Percentiles rank a stretch among this genome's conserved stretches.
These are phyloP conservation scores for Rallus crepitans DNA, from an alignment of 2,797 vertebrate genomes.

Conservation along the genomic window DNA sequence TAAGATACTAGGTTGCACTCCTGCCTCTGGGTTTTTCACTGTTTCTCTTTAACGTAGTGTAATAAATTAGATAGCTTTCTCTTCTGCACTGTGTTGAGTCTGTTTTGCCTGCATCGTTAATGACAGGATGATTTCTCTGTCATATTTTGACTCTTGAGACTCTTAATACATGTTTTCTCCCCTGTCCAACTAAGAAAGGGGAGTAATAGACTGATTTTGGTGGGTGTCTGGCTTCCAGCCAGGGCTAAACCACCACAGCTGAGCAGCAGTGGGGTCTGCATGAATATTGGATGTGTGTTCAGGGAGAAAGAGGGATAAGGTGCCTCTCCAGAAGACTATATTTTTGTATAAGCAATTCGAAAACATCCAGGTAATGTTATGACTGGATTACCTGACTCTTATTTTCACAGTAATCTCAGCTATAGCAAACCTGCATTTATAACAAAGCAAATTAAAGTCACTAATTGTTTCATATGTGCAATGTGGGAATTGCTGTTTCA, in stretches of 20 bases:
- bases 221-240: no score
- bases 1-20: no score
- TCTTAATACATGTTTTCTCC: no score
- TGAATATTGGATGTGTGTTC: neutral
- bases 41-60: no score
- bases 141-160: no score
- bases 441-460: constrained; percentile 40
- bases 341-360: neutral
- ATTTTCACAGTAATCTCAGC: neutral
- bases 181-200: no score
- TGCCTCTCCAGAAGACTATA: neutral
- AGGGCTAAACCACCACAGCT: neutral
- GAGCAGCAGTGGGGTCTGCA: neutral
- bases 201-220: no score
- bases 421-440: constrained; percentile 1
- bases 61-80: no score
- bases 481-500: constrained; percentile 44
- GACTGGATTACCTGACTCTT: neutral
- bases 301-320: neutral
- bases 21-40: no score
- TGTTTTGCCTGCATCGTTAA: no score
- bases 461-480: constrained; percentile 69
- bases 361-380: neutral
- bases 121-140: no score
- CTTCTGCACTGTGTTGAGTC: no score